Base-by-base conservation (phyloP, 2,113 vertebrate species). In the Varanus komodoensis region DNA sequence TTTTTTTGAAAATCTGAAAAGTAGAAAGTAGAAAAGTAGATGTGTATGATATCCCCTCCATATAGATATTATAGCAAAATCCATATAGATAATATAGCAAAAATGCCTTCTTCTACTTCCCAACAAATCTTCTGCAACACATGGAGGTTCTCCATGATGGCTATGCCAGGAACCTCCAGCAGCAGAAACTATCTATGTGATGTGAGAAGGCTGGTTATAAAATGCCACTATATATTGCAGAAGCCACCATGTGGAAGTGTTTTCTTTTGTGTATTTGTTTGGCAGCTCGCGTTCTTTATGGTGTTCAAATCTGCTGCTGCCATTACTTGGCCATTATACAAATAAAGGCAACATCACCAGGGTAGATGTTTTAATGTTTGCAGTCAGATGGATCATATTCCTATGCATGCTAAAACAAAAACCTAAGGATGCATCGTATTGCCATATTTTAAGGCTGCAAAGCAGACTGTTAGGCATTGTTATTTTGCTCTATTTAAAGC, bases 401-500 rank as follows among this genome's bases (percentile, higher is more conserved):
- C 25, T 19, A 87, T 67, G 38, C 67, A 48, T 79, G 25, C 75
- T 87, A 77, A 87, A 73, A 67, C 29, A 73, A 73, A 86, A 57
- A n/a, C 44, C 48, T 68, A 50, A 67, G 50, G 74, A 50, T 87
- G 57, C 38, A 87, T 77, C 75, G 48, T 38, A 77, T 1, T n/a
- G 29, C 75, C 38, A 79, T 67, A 25, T 17, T 67, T 78, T 48
- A 68, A 79, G 38, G 17, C 74, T 68, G 57, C 57, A 32, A 25
- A 87, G 6, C 57, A 23, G 74, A 67, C 29, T 87, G 75, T 48
- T 67, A 87, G 86, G 50, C 38, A 79, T 79, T 79, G 74, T n/a
- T 87, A 87, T 67, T 78, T 32, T 57, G 74, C 32, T 67, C 74
- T 87, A 79, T 78, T 78, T 87, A 64, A 79, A 87, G 78, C 74